A percentile compares a stretch with the other conserved stretches of the same genome.
These are phyloP conservation scores for Calameuta filiformis DNA, from an alignment of 2,888 invertebrate species.

Conservation along the genomic window DNA sequence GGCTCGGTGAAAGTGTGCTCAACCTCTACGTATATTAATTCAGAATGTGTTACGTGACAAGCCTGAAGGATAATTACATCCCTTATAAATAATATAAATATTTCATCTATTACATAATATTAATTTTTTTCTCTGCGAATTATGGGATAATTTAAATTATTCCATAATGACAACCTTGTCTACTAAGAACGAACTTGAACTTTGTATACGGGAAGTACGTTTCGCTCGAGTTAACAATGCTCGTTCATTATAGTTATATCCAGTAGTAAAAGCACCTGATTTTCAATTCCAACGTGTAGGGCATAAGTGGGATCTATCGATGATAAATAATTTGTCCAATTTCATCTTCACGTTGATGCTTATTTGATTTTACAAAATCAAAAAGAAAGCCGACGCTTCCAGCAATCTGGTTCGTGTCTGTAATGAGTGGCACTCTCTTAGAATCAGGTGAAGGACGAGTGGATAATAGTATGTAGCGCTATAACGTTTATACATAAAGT, in stretches of 20 bases:
- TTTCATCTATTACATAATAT: not conserved
- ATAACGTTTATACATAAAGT: not conserved
- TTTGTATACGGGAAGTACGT: not conserved
- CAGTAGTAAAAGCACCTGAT: not conserved
- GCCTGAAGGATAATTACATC: not conserved
- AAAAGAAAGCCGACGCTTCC: not conserved
- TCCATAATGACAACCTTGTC: not conserved
- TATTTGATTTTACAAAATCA: not conserved
- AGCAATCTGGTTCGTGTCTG: not conserved
- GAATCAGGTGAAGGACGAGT: conserved; percentile 5
- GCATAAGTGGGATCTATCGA: not conserved
- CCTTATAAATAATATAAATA: not conserved
- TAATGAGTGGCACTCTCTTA: conserved; percentile 1
- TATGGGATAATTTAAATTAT: not conserved
- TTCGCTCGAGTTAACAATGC: not conserved
- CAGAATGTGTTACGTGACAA: not conserved
- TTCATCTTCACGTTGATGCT: not conserved
- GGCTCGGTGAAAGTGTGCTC: conserved; percentile 5
- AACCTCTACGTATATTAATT: not conserved
- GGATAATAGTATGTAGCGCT: not conserved
- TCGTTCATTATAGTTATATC: not conserved
- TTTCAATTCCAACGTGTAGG: not conserved
- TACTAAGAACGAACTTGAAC: not conserved
- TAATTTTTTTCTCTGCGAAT: not conserved
- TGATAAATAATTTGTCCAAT: not conserved